Conservation (phyloP, 1,140 invertebrate genomes). For the Hyphantria cunea region DNA sequence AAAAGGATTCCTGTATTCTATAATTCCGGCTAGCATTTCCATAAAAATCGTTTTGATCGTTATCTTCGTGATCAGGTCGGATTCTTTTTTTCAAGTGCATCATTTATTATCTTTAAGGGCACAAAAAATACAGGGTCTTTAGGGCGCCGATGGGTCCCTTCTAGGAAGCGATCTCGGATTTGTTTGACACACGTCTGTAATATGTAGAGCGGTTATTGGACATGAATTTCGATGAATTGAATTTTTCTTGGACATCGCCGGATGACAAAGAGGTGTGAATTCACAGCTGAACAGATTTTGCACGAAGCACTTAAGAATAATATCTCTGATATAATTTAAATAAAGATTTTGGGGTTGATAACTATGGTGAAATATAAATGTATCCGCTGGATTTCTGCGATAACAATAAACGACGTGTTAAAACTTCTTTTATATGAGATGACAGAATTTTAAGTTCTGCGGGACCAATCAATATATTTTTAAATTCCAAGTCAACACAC, state of each 20-base stretch:
- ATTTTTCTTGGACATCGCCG: slow-evolving; percentile 37
- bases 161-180: slow-evolving; percentile 69
- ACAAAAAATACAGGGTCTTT: slow-evolving; percentile 71
- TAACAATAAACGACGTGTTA: too few species aligned
- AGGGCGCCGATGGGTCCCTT: slow-evolving; percentile 73
- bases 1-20: slow-evolving; percentile 76
- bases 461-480: too few species aligned
- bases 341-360: slow-evolving; percentile 21
- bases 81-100: slow-evolving; percentile 73
- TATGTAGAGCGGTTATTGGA: slow-evolving; percentile 71
- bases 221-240: slow-evolving; percentile 60
- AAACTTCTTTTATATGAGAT: not conserved
- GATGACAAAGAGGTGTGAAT: slow-evolving; percentile 64
- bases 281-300: slow-evolving; percentile 44
- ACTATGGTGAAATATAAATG: not conserved
- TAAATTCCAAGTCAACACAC: too few species aligned
- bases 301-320: slow-evolving; percentile 22
- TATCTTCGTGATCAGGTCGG: slow-evolving; percentile 78
- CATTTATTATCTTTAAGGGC: slow-evolving; percentile 79
- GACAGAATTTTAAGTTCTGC: too few species aligned
- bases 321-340: slow-evolving; percentile 37
- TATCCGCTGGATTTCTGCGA: too few species aligned
- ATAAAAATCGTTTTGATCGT: slow-evolving; percentile 80
- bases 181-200: slow-evolving; percentile 76
- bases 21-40: slow-evolving; percentile 77